Conservation (phyloP, 35 echinoderm and acorn worm genomes). For the Anneissia japonica region DNA sequence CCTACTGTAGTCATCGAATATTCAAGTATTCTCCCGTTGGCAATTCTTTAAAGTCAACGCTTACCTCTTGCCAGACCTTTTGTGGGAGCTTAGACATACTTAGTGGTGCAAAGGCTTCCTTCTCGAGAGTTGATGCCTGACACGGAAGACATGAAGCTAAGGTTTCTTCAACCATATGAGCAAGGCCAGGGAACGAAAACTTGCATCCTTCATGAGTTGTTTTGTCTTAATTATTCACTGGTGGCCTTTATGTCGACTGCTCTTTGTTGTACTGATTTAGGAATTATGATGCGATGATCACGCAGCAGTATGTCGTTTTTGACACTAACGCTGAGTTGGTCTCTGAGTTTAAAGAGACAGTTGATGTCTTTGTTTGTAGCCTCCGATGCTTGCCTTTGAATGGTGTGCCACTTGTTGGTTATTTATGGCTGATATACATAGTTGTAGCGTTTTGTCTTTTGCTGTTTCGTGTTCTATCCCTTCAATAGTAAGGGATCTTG, state of each 20-base stretch:
- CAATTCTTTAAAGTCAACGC: slow-evolving; percentile 51
- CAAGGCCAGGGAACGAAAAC: slow-evolving; percentile 68
- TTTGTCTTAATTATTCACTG: slow-evolving; percentile 70
- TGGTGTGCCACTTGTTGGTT: slow-evolving; percentile 34
- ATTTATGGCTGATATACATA: slow-evolving; percentile 15
- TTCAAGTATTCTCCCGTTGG: slow-evolving; percentile 29
- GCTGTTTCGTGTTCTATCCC: slow-evolving; percentile 40
- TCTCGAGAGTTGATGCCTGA: slow-evolving; percentile 23
- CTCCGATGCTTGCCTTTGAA: neutral
- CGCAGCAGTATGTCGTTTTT: neutral
- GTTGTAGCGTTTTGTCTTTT: slow-evolving; percentile 24
- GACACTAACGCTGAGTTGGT: slow-evolving; percentile 40
- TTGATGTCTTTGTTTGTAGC: neutral
- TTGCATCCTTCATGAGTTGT: slow-evolving; percentile 47
- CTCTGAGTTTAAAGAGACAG: slow-evolving; percentile 18
- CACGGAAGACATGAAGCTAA: slow-evolving; percentile 44
- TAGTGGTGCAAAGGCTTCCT: slow-evolving; percentile 7
- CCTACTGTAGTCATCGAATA: slow-evolving; percentile 41
- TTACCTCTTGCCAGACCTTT: slow-evolving; percentile 44
- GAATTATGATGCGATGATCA: no score
- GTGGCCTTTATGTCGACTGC: slow-evolving; percentile 53
- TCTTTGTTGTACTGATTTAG: slow-evolving; percentile 14
- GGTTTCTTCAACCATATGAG: slow-evolving; percentile 31
- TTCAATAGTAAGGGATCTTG: slow-evolving; percentile 8
- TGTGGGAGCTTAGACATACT: slow-evolving; percentile 30